Evolutionary conservation across 1,140 invertebrate genomes (phyloP), one percentile per base, ranked within the genome.

Genomic region (Drosophila carrolli): DNA sequence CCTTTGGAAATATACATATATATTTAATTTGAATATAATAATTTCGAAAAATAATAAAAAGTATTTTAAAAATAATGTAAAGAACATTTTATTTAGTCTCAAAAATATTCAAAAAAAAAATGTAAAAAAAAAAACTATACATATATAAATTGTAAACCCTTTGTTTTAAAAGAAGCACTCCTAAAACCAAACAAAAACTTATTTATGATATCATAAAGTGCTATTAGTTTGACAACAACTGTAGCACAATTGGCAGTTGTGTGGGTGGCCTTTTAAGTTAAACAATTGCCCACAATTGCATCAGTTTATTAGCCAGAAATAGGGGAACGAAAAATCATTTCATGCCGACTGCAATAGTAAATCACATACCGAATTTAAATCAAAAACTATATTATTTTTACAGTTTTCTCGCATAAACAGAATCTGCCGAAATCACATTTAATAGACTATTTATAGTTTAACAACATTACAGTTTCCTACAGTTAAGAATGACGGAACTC

Each of bases 311-410:
- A 46, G 60, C 32, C 65, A 23, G 38, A 66, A 53, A 44, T 63
- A 14, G 37, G 37, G 37, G 38, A 37, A 38, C 19, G 38, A 50
- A 16, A 51, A 63, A 35, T 51, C 50, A 51, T 51, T 37, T 37
- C 32, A 35, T 51, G 59, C 37, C 65, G 53, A 68, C 65, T 44
- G 60, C 62, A 66, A 41, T 14, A 66, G 65, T 66, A 63, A 66
- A 68, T 53, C 59, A 53, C 44, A 10, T 65, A 38, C 47, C 60
- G 19, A 68, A 68, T 66, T 44, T 35, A 61, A 48, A 37, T 14
- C 9, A 35, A 19, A 54, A 37, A n/a, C 37, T 50, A 44, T 66
- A 53, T 44, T 66, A 68, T 68, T 68, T 53, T 35, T 27, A 44
- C n/a, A 63, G 35, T 41, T 60, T 32, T 60, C 14, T 4, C 0